Percentiles rank a stretch among this genome's conserved stretches.
These are phyloP conservation scores for Rhizoglyphus robini DNA, from an alignment of 1,140 invertebrate species.

Conservation along the genomic window DNA sequence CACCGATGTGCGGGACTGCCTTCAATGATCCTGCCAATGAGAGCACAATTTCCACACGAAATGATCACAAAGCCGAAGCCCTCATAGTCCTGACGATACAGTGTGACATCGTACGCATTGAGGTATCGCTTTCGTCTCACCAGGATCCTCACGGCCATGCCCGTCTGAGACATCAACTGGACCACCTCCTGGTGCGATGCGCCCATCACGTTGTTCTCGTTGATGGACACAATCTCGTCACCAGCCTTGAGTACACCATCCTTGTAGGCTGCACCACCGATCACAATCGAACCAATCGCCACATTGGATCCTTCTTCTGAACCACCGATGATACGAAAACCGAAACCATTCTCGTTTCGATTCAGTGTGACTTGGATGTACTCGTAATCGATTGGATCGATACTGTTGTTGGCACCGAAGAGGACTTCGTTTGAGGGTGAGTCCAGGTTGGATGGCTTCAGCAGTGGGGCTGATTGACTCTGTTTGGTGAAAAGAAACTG, in stretches of 20 bases:
- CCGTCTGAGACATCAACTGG: constrained; percentile 49
- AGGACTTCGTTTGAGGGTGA: not conserved
- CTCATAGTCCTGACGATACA: constrained; percentile 58
- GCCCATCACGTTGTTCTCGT: constrained; percentile 63
- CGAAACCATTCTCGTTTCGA: constrained; percentile 64
- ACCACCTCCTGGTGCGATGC: constrained; percentile 80
- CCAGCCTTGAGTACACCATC: constrained; percentile 70
- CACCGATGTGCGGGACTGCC: constrained; percentile 87
- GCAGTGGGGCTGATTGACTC: constrained; percentile 5
- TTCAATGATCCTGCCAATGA: constrained; percentile 64
- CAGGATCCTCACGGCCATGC: constrained; percentile 11
- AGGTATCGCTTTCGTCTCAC: constrained; percentile 19
- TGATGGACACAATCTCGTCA: constrained; percentile 78
- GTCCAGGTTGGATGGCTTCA: not conserved
- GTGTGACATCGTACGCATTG: constrained; percentile 23
- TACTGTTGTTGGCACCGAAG: not conserved
- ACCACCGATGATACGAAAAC: constrained; percentile 95
- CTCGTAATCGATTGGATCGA: constrained; percentile 21
- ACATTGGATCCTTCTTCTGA: constrained; percentile 92
- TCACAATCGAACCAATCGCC: constrained; percentile 43
- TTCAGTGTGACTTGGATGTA: constrained; percentile 50
- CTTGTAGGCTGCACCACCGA: constrained; percentile 73
- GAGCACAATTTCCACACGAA: constrained; percentile 61
- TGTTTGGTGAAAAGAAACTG: not conserved
- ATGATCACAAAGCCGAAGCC: constrained; percentile 99